Evolutionary conservation across 2,113 vertebrate genomes (phyloP), one percentile per base, ranked within the genome.

Genomic region (Uropsilus gracilis): DNA sequence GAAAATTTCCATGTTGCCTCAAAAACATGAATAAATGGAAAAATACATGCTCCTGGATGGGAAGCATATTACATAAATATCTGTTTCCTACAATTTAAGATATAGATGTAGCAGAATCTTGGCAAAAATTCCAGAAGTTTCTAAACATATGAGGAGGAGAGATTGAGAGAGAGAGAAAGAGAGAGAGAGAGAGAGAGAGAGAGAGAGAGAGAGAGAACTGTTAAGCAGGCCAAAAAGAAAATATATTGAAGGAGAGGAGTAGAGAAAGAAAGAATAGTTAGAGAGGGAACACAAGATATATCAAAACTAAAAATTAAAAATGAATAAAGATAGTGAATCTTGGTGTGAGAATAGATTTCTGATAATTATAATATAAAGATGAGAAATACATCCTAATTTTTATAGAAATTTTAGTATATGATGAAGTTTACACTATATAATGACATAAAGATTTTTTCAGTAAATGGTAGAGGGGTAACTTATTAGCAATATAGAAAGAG

Each of bases 21-120:
- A 77, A 82, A 91, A 86, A 64, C 28, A 34, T 88, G 44, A 78
- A 77, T 90, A 46, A 93, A 83, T 77, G 30, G 64, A 83, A 93
- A 92, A 95, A 59, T 46, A 96, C 30, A 88, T 30, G 26, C 85
- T 86, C 59, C 76, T 64, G 6, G 66, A 69, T 57, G 24, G 42
- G 42, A 86, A 94, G 5, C 5, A n/a, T 71, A 82, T 92, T 90
- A 80, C n/a, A 55, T 69, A 80, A 93, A 82, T 57, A 72, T 55
- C 10, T 76, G 30, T 61, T 91, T 89, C 32, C 30, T 95, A 72
- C 2, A 61, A 64, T 77, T 89, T 83, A 72, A 72, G 24, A 77
- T 30, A 55, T 32, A 55, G n/a, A 82, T 76, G 86, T 82, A 85
- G 48, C 30, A 93, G 53, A 94, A 77, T 55, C 64, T 91, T 86